Conservation (phyloP, 2,113 vertebrate species). For the Suncus etruscus region DNA sequence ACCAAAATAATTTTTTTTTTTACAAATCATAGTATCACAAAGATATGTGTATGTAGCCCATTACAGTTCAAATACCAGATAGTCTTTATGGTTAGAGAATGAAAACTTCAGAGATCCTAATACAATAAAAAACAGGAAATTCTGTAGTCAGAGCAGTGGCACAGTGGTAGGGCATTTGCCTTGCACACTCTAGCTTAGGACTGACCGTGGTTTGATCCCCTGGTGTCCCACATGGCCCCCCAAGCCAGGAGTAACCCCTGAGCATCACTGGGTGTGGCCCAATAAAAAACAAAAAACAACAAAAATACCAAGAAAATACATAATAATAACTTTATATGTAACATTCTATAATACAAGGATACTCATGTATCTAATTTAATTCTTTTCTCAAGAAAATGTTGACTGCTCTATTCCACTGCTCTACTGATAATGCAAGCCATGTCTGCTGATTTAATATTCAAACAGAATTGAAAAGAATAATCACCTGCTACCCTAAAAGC, state of each 20-base stretch:
- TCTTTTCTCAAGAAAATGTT: background rate
- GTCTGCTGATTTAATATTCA: background rate
- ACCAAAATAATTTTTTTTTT: background rate
- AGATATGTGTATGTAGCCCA: background rate
- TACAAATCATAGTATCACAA: background rate
- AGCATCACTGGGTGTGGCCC: too few species aligned
- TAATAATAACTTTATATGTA: background rate
- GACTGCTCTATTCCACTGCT: background rate
- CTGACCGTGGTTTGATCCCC: too few species aligned
- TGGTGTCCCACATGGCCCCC: too few species aligned
- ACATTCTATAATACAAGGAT: background rate
- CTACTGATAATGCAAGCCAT: background rate
- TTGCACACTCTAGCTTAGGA: too few species aligned
- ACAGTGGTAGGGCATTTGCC: too few species aligned
- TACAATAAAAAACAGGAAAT: slow-evolving; percentile 12
- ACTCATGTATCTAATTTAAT: background rate
- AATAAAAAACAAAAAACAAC: too few species aligned
- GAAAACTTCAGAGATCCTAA: background rate
- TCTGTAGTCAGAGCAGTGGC: background rate
- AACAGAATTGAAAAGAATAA: background rate
- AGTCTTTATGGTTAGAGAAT: background rate
- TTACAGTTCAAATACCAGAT: background rate
- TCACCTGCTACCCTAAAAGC: background rate
- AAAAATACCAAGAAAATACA: background rate
- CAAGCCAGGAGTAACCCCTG: too few species aligned